phyloP scores from a whole-genome alignment of 2,888 invertebrate species.

The Drosophila demipolita region DNA sequence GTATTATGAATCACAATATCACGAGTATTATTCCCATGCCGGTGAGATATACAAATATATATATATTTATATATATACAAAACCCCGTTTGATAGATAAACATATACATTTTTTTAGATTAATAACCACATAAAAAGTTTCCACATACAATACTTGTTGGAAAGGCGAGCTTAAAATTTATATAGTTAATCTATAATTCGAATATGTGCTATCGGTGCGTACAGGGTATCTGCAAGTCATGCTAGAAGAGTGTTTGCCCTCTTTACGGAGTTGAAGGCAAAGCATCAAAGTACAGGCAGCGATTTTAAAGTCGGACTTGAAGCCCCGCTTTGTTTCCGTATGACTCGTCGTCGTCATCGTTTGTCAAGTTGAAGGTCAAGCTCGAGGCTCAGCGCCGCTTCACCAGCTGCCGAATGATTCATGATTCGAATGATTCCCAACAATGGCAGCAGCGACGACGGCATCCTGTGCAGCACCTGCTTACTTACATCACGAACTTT shows the following conservation, averaged over 20 bases:
- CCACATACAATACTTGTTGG: not conserved
- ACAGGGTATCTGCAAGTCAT: not conserved
- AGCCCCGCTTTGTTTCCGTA: slow-evolving; percentile 70
- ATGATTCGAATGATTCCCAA: slow-evolving; percentile 20
- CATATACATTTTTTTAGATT: not conserved
- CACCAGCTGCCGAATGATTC: slow-evolving; percentile 48
- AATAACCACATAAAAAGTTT: not conserved
- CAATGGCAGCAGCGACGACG: not conserved
- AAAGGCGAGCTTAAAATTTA: not conserved
- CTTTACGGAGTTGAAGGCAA: slow-evolving; percentile 63
- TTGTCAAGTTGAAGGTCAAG: slow-evolving; percentile 76
- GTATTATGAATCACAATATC: slow-evolving; percentile 68
- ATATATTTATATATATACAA: not conserved
- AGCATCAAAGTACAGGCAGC: slow-evolving; percentile 68
- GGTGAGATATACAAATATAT: not conserved
- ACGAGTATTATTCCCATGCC: slow-evolving; percentile 20
- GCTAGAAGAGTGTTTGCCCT: not conserved
- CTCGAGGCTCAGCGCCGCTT: slow-evolving; percentile 14
- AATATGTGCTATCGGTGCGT: not conserved
- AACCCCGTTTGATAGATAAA: not conserved
- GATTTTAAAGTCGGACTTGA: slow-evolving; percentile 50
- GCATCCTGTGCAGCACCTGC: slow-evolving; percentile 56
- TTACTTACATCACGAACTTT: slow-evolving; percentile 16
- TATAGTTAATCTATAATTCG: not conserved
- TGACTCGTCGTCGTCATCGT: slow-evolving; percentile 59